Base-by-base conservation (phyloP, 37 sponge, comb jelly and placozoan species). In the Diacarnus erythraeanus region DNA sequence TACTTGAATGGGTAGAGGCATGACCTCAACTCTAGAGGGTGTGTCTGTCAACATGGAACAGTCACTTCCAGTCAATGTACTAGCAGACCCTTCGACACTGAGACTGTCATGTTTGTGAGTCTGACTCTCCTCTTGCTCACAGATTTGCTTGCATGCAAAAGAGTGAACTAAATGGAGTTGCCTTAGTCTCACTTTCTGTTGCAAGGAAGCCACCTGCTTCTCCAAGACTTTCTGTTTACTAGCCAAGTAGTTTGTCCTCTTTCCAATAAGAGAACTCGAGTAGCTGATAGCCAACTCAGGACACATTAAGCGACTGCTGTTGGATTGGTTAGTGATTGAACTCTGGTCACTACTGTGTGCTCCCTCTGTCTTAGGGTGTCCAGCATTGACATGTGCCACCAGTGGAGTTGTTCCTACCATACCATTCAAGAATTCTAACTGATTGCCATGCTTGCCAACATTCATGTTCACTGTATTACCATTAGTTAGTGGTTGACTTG, bases 251-350 rank as follows among this genome's bases (percentile, higher is more conserved):
- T 38, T 38, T 4, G 43, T 58, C 36, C 80, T 29, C 20, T 18
- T 54, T 8, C 38, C n/a, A 2, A 79, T 47, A 3, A 79, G 57
- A 22, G 69, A 42, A 15, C 58, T 38, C 1, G 70, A 29, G 38
- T 69, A 79, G 6, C 34, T 40, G 56, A 79, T 29, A 3, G 80
- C 70, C 37, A 69, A 25, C 44, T 79, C 59, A 10, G 80, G 79
- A 44, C 79, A 78, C 34, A 78, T 64, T 17, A 78, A 56, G 22
- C 79, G 67, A 10, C 41, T 59, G 61, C 54, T 37, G 42, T 77
- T 37, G 10, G 47, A 65, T 44, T 43, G 68, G 30, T 43, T 29
- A 25, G 69, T 67, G 1, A 78, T 17, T 2, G 79, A 78, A 31
- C 75, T 57, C 26, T 72, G 47, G 22, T 72, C 72, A 42, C 51